A percentile compares a stretch with the other conserved stretches of the same genome.
Conservation (phyloP, 2,797 vertebrate species). For the Danio choprae region DNA sequence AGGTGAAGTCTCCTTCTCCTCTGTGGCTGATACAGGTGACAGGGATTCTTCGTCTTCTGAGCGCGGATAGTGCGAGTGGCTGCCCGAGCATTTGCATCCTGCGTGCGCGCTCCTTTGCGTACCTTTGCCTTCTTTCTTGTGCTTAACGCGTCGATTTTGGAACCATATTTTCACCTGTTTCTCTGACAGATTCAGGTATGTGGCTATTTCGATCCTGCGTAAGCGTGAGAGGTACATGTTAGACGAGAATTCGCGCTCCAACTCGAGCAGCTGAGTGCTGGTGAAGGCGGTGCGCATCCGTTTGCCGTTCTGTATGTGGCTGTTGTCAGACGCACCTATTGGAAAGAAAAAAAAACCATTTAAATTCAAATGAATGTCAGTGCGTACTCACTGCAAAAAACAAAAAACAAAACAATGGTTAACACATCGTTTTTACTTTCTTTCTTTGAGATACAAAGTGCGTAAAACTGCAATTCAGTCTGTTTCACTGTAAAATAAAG, state of each 20-base stretch:
- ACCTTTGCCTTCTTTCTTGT: constrained; percentile 97
- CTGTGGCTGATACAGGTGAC: constrained; percentile 88
- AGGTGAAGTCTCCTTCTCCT: constrained; percentile 91
- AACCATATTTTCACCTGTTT: constrained; percentile 99
- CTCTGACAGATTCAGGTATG: constrained; percentile 95
- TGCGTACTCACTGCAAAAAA: not conserved
- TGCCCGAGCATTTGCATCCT: constrained; percentile 88
- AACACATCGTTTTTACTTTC: not conserved
- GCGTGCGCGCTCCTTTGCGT: constrained; percentile 86
- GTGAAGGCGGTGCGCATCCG: constrained; percentile 98
- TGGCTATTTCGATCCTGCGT: constrained; percentile 95
- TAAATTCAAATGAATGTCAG: constrained; percentile 3
- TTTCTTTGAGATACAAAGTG: no score
- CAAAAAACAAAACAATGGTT: not conserved
- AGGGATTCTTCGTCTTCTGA: constrained; percentile 97
- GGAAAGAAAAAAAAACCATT: constrained; percentile 7
- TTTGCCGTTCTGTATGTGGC: constrained; percentile 93
- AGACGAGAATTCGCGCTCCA: constrained; percentile 96
- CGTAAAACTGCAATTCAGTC: not conserved
- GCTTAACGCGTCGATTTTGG: constrained; percentile 96
- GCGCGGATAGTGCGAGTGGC: constrained; percentile 87
- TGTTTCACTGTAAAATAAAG: not conserved
- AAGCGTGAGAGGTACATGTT: constrained; percentile 98
- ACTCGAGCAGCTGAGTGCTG: constrained; percentile 96
- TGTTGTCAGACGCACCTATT: constrained; percentile 85